Base-by-base conservation (phyloP, 1,140 invertebrate genomes). In the Chymomyza costata region DNA sequence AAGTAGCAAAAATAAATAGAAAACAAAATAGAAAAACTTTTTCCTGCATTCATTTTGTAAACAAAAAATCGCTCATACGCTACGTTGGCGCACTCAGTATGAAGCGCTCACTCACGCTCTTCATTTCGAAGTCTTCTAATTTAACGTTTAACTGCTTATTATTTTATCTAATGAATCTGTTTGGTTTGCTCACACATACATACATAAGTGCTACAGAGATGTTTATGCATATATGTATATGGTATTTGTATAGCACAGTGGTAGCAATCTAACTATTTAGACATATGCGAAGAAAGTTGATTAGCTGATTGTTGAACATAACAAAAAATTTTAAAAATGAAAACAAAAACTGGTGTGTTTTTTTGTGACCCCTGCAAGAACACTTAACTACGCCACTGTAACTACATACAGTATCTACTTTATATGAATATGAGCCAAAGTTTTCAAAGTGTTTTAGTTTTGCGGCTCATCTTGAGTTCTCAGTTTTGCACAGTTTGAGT, bases 111-210 rank as follows among this genome's bases (percentile, higher is more conserved):
- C 16, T 50, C 13, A 1, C 37, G 43, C n/a, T 28, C 15, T 32
- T 45, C 40, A 52, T 49, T 45, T 25, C 8, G 21, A n/a, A n/a
- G n/a, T n/a, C n/a, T n/a, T n/a, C n/a, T n/a, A n/a, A n/a, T n/a
- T n/a, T n/a, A n/a, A n/a, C n/a, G n/a, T n/a, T n/a, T n/a, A n/a
- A n/a, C 21, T 65, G 63, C 68, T 71, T 80, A 80, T 80, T 80
- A 80, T 80, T 65, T 67, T 73, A 80, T 73, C 73, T 80, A 80
- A 80, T 80, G 73, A 80, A 80, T 80, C 73, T 80, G 68, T 73
- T 38, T 76, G 53, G 40, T 50, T 39, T 55, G 52, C 48, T 56
- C 40, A 15, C 25, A 21, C 47, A n/a, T 14, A n/a, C n/a, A n/a
- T n/a, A n/a, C n/a, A n/a, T n/a, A n/a, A n/a, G n/a, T n/a, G n/a